Conservation (phyloP, 2,888 invertebrate species). For the Capitulum mitella region DNA sequence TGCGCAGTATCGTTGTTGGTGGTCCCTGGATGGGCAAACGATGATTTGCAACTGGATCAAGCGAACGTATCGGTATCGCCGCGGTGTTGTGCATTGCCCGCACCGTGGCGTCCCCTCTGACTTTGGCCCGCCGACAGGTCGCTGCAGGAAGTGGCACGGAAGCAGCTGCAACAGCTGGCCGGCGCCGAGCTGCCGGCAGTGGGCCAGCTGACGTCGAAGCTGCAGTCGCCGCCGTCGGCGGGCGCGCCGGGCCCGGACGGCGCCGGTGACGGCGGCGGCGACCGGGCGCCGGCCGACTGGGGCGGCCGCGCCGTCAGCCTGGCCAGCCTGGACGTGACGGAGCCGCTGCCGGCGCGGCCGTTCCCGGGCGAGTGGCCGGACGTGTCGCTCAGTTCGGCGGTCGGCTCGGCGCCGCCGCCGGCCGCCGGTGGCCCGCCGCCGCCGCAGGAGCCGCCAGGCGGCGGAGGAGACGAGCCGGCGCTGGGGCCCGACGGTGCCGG, state of each 20-base stretch:
- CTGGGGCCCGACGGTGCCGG: background rate
- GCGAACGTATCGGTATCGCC: too few relatives aligned
- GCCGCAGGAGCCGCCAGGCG: background rate
- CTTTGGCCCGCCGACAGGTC: too few relatives aligned
- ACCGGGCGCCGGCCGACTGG: background rate
- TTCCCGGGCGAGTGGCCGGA: constrained; percentile 7
- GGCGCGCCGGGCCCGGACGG: background rate
- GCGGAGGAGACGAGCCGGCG: background rate
- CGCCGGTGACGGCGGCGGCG: background rate
- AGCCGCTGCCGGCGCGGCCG: constrained; percentile 11
- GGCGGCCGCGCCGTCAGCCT: background rate
- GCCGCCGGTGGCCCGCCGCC: background rate
- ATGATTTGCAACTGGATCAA: too few relatives aligned
- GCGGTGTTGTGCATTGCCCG: too few relatives aligned
- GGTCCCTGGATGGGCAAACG: too few relatives aligned
- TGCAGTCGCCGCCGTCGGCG: background rate
- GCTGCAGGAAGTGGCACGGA: background rate
- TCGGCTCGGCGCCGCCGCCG: background rate
- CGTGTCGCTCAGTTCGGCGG: background rate
- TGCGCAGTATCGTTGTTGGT: too few relatives aligned
- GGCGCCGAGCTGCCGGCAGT: background rate
- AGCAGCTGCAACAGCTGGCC: background rate
- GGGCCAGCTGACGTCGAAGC: background rate
- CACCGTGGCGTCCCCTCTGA: too few relatives aligned
- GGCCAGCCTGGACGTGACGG: background rate